Evolutionary conservation across 2,113 vertebrate genomes (phyloP).

Genomic region (Zapornia atra): DNA sequence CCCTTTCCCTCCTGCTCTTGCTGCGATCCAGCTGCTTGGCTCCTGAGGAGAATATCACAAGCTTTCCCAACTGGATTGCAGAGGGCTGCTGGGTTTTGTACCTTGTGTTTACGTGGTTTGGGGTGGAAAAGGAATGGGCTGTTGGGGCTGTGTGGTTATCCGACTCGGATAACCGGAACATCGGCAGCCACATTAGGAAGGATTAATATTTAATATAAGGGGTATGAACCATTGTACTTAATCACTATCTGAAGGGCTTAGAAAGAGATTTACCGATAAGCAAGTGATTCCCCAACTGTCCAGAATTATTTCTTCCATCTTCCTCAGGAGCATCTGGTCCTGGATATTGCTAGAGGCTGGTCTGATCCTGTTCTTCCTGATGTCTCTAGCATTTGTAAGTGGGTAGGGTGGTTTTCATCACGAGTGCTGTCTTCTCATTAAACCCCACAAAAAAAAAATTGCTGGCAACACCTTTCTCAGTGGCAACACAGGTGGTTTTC

Average conservation of each 20-base stretch:
- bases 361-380: neutral
- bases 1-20: neutral
- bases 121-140: neutral
- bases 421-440: neutral
- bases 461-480: neutral
- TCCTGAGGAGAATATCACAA: neutral
- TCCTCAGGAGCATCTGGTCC: neutral
- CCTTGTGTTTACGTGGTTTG: neutral
- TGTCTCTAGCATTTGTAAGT: neutral
- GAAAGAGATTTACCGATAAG: neutral
- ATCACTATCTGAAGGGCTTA: conserved; percentile 30
- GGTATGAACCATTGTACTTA: neutral
- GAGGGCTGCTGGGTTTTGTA: neutral
- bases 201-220: conserved; percentile 51
- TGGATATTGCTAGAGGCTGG: neutral
- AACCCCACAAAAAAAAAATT: neutral
- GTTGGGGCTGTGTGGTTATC: neutral
- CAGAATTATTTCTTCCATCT: conserved; percentile 10
- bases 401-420: neutral
- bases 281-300: neutral
- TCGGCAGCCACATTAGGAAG: neutral
- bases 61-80: neutral
- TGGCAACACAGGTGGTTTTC: neutral
- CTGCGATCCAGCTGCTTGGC: neutral
- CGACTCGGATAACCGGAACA: neutral